Evolutionary conservation across 2,113 vertebrate species (phyloP).

Genomic region (Albula glossodonta): DNA sequence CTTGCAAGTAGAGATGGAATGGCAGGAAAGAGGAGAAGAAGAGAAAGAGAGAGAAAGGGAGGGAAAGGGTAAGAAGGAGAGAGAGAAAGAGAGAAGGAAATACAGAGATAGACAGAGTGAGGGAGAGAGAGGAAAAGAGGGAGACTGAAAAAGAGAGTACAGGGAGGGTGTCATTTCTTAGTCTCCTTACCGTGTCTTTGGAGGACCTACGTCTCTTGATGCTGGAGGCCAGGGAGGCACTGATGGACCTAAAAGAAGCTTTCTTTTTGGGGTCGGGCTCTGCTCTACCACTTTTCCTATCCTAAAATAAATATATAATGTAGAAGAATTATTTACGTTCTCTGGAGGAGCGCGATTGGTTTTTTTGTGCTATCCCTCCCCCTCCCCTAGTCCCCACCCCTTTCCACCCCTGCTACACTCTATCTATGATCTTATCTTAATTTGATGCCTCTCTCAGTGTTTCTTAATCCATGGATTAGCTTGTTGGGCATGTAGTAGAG

Average conservation of each 20-base stretch:
- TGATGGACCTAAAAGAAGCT: constrained; percentile 97
- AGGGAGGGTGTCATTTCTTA: constrained; percentile 76
- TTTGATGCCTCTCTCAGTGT: background rate
- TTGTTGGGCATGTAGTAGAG: background rate
- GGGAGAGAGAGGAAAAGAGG: background rate
- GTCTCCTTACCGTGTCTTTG: constrained; percentile 95
- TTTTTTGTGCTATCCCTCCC: constrained; percentile 57
- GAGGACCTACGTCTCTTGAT: constrained; percentile 95
- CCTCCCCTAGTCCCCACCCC: constrained; percentile 43
- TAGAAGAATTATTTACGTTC: constrained; percentile 57
- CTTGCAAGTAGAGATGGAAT: constrained; percentile 38
- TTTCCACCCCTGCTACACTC: background rate
- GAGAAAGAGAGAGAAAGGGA: constrained; percentile 50
- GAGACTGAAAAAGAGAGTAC: constrained; percentile 49
- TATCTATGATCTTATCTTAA: background rate
- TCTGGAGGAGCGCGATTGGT: constrained; percentile 42
- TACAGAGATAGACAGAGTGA: constrained; percentile 10
- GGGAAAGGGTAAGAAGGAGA: background rate
- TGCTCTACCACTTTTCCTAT: constrained; percentile 98
- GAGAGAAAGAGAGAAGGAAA: constrained; percentile 18
- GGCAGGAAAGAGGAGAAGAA: constrained; percentile 58
- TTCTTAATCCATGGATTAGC: background rate
- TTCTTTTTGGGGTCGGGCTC: constrained; percentile 93
- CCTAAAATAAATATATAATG: constrained; percentile 94
- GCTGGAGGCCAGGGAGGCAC: constrained; percentile 89